Evolutionary conservation across 92 coral and sea anemone species (phyloP), one percentile per base, ranked within the genome.

Genomic region (Zoanthus sociatus): DNA sequence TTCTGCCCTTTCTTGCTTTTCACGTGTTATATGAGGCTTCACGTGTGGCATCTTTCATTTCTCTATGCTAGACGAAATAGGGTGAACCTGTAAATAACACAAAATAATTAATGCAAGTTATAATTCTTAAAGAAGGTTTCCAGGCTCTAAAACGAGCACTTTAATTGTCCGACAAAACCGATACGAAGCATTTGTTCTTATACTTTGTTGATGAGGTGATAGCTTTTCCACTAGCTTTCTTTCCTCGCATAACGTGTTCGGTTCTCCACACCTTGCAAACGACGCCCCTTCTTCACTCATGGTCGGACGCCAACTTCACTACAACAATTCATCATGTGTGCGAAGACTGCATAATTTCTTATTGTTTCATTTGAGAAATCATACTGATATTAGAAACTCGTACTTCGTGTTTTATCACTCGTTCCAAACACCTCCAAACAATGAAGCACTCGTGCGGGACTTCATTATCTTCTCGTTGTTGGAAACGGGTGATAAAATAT

Each of bases 281-380:
- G 54, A 70, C 75, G 20, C 75, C 26, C 77, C 54, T 72, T 72
- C 54, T 6, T 14, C 77, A 30, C 77, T 72, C 77, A 72, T 72
- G 53, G 53, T 72, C 53, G 77, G 21, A 21, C 73, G 73, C 73
- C 12, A 69, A 69, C 46, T 26, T 45, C 26, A 67, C 31, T 0
- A 10, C 5, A 18, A 4, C 31, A 67, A 18, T 18, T 67, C 7
- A 18, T 16, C 26, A 67, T n/a, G 32, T 11, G 31, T 67, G 31
- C 21, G 6, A 67, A 4, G 42, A 37, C 42, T 37, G 42, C 42
- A 37, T 37, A 37, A 37, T 37, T 37, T 37, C 2, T 37, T 37
- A 37, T 37, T 37, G 42, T 37, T 37, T 37, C 42, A 37, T 37
- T 37, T 37, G 42, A 37, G 42, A 37, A 37, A 4, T 37, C 42